Percentiles rank a stretch among this genome's conserved stretches.
Conservation (phyloP, 2,888 invertebrate genomes). For the Limnephilus rhombicus region DNA sequence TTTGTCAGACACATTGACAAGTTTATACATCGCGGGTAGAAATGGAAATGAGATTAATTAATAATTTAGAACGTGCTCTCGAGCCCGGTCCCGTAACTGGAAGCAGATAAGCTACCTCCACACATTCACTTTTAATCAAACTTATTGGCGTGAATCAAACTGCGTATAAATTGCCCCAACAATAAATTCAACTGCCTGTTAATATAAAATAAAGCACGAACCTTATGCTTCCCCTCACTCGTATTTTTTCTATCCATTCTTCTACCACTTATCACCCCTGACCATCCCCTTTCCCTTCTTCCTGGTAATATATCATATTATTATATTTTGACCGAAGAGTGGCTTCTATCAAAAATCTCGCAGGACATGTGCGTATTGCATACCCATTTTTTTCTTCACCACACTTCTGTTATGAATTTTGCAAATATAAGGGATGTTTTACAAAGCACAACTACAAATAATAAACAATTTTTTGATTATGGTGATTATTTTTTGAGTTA, state of each 20-base stretch:
- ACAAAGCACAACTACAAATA: background rate
- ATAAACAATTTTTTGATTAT: too few relatives aligned
- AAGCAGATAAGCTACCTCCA: too few relatives aligned
- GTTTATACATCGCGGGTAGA: too few relatives aligned
- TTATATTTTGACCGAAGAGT: slow-evolving; percentile 23
- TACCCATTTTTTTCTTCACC: background rate
- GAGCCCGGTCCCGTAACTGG: too few relatives aligned
- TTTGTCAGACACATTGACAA: too few relatives aligned
- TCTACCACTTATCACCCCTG: slow-evolving; percentile 16
- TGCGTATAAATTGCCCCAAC: background rate
- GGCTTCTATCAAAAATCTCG: slow-evolving; percentile 21
- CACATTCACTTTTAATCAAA: background rate
- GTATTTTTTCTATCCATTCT: background rate
- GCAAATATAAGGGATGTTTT: background rate
- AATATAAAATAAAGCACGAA: background rate
- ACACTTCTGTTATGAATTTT: background rate
- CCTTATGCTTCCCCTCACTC: background rate
- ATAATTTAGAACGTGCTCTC: too few relatives aligned
- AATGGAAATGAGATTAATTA: too few relatives aligned
- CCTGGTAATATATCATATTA: background rate
- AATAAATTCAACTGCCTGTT: background rate
- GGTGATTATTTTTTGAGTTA: too few relatives aligned
- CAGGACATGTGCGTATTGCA: slow-evolving; percentile 4
- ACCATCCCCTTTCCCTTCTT: background rate
- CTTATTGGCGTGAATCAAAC: background rate